Evolutionary conservation across 2,113 vertebrate genomes (phyloP).

Genomic region (Coryphaenoides rupestris): DNA sequence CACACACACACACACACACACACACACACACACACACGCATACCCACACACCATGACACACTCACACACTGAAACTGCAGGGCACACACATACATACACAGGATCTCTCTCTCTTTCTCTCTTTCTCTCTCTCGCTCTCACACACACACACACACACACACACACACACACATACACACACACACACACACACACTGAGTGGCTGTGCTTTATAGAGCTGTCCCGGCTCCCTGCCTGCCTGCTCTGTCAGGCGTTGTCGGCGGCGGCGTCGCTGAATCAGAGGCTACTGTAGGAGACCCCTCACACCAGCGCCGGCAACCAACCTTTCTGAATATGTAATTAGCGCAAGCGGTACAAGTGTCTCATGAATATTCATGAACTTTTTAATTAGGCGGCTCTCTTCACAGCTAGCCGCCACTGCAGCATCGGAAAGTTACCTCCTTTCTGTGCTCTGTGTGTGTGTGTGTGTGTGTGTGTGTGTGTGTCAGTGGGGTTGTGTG

Average conservation of each 20-base stretch:
- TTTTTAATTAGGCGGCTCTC: constrained; percentile 92
- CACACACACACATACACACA: background rate
- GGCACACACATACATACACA: background rate
- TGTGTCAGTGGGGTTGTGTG: constrained; percentile 25
- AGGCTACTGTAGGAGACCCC: constrained; percentile 57
- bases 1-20: background rate
- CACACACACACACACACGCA: background rate
- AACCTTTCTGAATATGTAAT: constrained; percentile 83
- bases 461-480: constrained; percentile 39
- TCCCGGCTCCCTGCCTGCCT: background rate
- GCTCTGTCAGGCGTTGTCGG: constrained; percentile 51
- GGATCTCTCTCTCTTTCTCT: no score
- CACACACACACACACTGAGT: background rate
- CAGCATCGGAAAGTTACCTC: constrained; percentile 71
- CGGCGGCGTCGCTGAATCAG: constrained; percentile 65
- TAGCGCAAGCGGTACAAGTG: constrained; percentile 86
- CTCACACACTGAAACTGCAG: no score
- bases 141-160: background rate
- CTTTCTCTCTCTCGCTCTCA: no score
- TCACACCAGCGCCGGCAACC: constrained; percentile 63
- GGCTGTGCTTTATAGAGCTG: constrained; percentile 46
- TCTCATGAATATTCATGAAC: constrained; percentile 94
- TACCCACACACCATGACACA: background rate
- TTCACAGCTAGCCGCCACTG: constrained; percentile 75
- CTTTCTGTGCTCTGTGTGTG: constrained; percentile 44